Conservation (phyloP, 2,888 invertebrate genomes). For the Morpho deidamia region DNA sequence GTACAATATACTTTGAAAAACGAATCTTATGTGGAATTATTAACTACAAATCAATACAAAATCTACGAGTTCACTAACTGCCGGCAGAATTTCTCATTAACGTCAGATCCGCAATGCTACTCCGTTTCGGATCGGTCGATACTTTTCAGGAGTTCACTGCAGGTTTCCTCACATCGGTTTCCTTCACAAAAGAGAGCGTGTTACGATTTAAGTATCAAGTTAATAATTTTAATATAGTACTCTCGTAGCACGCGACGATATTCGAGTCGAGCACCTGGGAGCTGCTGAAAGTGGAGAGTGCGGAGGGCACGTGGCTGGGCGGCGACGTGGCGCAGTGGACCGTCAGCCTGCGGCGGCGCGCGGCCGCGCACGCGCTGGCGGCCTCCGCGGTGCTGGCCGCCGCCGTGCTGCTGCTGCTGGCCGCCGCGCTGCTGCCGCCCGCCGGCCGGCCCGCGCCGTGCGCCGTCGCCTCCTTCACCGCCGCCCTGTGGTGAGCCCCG, state of each 20-base stretch:
- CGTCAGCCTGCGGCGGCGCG: slow-evolving; percentile 41
- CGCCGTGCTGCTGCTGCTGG: slow-evolving; percentile 37
- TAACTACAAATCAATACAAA: too few species aligned
- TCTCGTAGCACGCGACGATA: slow-evolving; percentile 28
- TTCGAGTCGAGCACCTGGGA: slow-evolving; percentile 57
- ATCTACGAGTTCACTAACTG: too few species aligned
- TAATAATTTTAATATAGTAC: background rate
- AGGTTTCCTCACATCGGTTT: too few species aligned
- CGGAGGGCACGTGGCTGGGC: slow-evolving; percentile 28
- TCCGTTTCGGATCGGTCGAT: too few species aligned
- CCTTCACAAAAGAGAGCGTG: too few species aligned
- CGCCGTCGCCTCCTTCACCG: slow-evolving; percentile 47
- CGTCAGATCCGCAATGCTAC: too few species aligned
- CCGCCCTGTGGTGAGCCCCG: slow-evolving; percentile 46
- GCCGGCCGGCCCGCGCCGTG: slow-evolving; percentile 46
- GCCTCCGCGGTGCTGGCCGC: slow-evolving; percentile 37
- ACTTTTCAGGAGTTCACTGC: too few species aligned
- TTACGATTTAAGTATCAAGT: background rate
- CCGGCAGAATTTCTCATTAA: too few species aligned
- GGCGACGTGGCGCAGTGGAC: slow-evolving; percentile 31
- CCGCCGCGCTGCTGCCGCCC: slow-evolving; percentile 44
- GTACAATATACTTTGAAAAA: too few species aligned
- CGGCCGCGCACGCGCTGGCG: slow-evolving; percentile 43
- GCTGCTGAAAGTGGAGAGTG: slow-evolving; percentile 33
- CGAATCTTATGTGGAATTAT: too few species aligned